Evolutionary conservation across 1,140 invertebrate species (phyloP).

Genomic region (Prorops nasuta): DNA sequence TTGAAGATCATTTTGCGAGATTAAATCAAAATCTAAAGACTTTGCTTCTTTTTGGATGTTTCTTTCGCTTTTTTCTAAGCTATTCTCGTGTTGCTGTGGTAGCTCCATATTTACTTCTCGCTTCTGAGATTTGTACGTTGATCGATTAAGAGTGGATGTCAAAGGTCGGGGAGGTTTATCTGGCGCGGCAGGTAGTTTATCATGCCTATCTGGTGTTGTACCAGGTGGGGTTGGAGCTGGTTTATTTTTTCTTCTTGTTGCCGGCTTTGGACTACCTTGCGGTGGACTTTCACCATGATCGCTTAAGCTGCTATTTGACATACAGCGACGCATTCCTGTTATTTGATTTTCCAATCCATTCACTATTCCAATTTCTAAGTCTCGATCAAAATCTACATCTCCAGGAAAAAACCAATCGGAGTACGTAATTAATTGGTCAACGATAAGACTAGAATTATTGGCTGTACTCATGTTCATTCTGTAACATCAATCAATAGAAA

Average conservation of each 20-base stretch:
- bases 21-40: slow-evolving; percentile 9
- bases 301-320: slow-evolving; percentile 67
- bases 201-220: slow-evolving; percentile 46
- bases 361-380: slow-evolving; percentile 44
- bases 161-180: slow-evolving; percentile 61
- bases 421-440: slow-evolving; percentile 83
- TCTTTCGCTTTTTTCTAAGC: slow-evolving; percentile 17
- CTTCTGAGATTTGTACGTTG: slow-evolving; percentile 41
- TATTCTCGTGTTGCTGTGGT: slow-evolving; percentile 17
- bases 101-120: slow-evolving; percentile 43
- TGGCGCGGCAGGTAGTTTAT: slow-evolving; percentile 53
- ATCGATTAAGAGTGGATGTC: slow-evolving; percentile 44
- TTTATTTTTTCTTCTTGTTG: slow-evolving; percentile 68
- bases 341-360: slow-evolving; percentile 39
- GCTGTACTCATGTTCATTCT: slow-evolving; percentile 85
- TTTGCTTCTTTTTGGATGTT: slow-evolving; percentile 20
- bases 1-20: slow-evolving; percentile 7
- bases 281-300: slow-evolving; percentile 66
- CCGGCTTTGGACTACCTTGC: slow-evolving; percentile 70
- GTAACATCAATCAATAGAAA: slow-evolving; percentile 22
- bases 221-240: slow-evolving; percentile 67
- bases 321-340: slow-evolving; percentile 61
- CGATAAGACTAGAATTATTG: slow-evolving; percentile 75
- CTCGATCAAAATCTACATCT: slow-evolving; percentile 63
- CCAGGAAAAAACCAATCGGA: slow-evolving; percentile 85